Evolutionary conservation across 2,888 invertebrate species (phyloP).

Genomic region (Notocelia uddmanniana): DNA sequence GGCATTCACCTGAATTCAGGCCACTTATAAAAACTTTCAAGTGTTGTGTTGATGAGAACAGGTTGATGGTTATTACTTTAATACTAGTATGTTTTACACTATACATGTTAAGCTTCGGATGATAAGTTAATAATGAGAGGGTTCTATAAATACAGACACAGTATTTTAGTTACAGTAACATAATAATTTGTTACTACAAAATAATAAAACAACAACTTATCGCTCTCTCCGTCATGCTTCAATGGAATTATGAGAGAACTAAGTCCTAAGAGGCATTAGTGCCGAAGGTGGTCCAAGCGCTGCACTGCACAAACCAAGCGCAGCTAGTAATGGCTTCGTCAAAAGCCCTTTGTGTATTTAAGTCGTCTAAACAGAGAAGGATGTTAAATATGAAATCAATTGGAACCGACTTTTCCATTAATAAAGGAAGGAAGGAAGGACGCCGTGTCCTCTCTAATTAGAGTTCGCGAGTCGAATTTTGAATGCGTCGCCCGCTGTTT

Average conservation of each 20-base stretch:
- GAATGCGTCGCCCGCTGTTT: constrained; percentile 73
- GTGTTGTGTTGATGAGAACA: no score
- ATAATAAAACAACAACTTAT: no score
- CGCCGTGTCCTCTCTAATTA: constrained; percentile 80
- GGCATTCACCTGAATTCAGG: no score
- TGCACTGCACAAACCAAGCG: constrained; percentile 38
- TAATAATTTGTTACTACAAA: no score
- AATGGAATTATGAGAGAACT: constrained; percentile 7
- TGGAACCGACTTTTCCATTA: constrained; percentile 77
- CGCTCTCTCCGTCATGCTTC: no score
- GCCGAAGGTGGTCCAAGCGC: constrained; percentile 23
- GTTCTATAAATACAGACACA: no score
- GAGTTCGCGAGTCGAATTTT: constrained; percentile 82
- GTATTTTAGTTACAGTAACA: no score
- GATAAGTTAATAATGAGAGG: no score
- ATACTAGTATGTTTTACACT: no score
- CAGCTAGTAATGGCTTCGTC: constrained; percentile 54
- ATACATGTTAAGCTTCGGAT: no score
- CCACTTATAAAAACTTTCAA: no score
- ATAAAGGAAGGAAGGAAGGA: constrained; percentile 74
- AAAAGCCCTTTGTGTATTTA: constrained; percentile 48
- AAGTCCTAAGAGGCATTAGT: constrained; percentile 13
- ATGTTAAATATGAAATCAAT: constrained; percentile 80
- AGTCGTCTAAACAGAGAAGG: constrained; percentile 54
- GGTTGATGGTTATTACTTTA: no score